Conservation (phyloP, 2,797 vertebrate genomes). For the Salmo trutta region DNA sequence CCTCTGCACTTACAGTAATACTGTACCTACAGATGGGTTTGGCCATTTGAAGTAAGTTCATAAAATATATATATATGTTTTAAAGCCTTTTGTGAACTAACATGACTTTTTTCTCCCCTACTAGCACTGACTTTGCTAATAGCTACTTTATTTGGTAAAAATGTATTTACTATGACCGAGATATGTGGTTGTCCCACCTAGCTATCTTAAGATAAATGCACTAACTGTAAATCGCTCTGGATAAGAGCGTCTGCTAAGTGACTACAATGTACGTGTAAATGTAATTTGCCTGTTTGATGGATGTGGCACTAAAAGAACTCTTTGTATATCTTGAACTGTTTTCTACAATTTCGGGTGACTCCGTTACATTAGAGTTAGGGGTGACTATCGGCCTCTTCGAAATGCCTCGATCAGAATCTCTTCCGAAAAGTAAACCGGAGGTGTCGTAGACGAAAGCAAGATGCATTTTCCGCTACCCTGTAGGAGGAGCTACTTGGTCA, state of each 20-base stretch:
- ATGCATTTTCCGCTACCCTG: not conserved
- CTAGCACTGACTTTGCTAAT: too few species aligned
- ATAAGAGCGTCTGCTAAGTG: too few species aligned
- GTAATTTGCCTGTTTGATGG: not conserved
- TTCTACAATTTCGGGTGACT: not conserved
- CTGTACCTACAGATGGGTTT: not conserved
- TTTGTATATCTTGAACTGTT: not conserved
- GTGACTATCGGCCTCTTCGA: not conserved
- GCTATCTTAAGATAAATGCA: too few species aligned
- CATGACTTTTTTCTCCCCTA: too few species aligned
- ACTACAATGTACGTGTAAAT: too few species aligned
- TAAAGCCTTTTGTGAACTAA: too few species aligned
- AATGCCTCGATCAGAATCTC: not conserved
- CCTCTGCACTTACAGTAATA: not conserved
- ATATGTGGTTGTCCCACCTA: too few species aligned
- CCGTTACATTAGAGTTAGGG: not conserved
- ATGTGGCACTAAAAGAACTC: not conserved
- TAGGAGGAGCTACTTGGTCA: constrained; percentile 23
- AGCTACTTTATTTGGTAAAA: too few species aligned
- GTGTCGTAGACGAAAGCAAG: not conserved
- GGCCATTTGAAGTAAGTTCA: not conserved
- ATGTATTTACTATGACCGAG: too few species aligned
- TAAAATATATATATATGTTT: not conserved
- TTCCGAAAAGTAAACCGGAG: not conserved
- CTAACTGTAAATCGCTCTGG: too few species aligned